Base-by-base conservation (phyloP, 2,888 invertebrate genomes). In the Limnephilus auricula region DNA sequence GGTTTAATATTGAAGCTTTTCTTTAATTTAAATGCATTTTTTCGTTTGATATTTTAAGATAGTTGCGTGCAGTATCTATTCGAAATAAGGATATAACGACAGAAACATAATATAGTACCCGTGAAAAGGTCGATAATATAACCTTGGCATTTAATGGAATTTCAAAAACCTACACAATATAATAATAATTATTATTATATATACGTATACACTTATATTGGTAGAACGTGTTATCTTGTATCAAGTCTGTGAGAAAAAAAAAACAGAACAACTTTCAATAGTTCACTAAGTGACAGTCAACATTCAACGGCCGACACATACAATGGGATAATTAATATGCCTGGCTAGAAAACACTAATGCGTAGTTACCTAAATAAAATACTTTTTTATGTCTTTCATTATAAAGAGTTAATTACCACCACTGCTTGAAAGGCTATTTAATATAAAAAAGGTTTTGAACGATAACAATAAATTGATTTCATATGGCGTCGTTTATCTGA, bases 61-160 rank as follows among this genome's bases (percentile, higher is more conserved):
- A 65, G 65, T 65, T 65, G 65, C 5, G 5, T 25, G 18, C 1
- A 65, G 65, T 65, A 65, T 65, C 25, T 3, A 65, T n/a, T 0
- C 45, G 12, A 25, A 25, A 65, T 6, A 65, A 1, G 0, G n/a
- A 65, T 65, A 65, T 9, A 25, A n/a, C 65, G 9, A 65, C 25
- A 65, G 65, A 25, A 65, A n/a, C n/a, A n/a, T 65, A 65, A 65
- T 18, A 65, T 6, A 0, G 18, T 65, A 18, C 65, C 18, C 37
- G 40, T 85, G 12, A 30, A 25, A 85, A 40, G 40, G 85, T 40
- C 31, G n/a, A 30, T 85, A 85, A n/a, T 85, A 15, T 50, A 88
- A 31, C 92, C 92, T 92, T 92, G 92, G 91, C 92, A 90, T 92
- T 92, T 91, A 37, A 9, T 40, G 89, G 87, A 90, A 91, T 89